These are phyloP conservation scores for Agonopterix subpropinquella DNA, from an alignment of 2,888 invertebrate genomes.

Conservation along the genomic window DNA sequence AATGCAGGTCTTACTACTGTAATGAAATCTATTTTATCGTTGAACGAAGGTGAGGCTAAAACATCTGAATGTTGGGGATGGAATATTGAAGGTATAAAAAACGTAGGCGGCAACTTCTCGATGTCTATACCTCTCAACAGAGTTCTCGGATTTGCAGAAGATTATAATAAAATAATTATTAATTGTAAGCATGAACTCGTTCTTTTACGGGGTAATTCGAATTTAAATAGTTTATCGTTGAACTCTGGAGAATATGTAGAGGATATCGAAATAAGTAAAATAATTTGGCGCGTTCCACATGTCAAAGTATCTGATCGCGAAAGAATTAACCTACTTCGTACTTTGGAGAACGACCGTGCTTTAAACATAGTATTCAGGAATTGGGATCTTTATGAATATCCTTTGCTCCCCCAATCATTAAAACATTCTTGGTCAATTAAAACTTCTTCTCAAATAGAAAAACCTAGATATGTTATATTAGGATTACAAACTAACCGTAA, in stretches of 20 bases:
- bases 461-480: conserved; percentile 37
- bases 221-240: conserved; percentile 18
- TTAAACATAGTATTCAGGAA: conserved; percentile 25
- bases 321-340: conserved; percentile 22
- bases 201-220: conserved; percentile 27
- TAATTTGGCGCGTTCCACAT: conserved; percentile 1
- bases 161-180: conserved; percentile 37
- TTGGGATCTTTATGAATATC: conserved; percentile 36
- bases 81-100: not conserved
- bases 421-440: conserved; percentile 29
- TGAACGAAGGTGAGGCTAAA: not conserved
- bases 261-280: conserved; percentile 12
- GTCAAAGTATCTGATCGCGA: not conserved
- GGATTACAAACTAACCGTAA: conserved; percentile 26
- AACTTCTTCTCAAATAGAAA: conserved; percentile 21
- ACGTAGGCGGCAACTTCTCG: not conserved
- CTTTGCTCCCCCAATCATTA: conserved; percentile 5
- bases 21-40: conserved; percentile 32
- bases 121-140: not conserved
- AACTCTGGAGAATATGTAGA: conserved; percentile 5
- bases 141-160: conserved; percentile 5
- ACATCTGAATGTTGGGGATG: not conserved
- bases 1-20: conserved; percentile 31
- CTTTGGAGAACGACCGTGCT: conserved; percentile 13
- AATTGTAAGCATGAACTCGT: conserved; percentile 43